phyloP scores from a whole-genome alignment of 2,113 vertebrate species.

The Equus quagga region DNA sequence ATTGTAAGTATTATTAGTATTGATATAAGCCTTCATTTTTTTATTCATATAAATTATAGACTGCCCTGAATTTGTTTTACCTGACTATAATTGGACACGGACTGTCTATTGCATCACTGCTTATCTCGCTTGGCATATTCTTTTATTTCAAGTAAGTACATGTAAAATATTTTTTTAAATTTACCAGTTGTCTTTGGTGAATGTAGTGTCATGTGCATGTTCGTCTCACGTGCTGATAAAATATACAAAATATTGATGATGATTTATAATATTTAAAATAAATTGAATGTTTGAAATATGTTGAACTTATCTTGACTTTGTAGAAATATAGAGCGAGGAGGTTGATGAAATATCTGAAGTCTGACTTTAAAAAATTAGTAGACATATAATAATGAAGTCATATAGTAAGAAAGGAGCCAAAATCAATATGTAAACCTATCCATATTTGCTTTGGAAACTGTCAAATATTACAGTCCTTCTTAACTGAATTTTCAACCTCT shows the following conservation, averaged over 20 bases:
- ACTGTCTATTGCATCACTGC: constrained; percentile 94
- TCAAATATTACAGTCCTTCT: background rate
- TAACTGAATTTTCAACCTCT: background rate
- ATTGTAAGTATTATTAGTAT: background rate
- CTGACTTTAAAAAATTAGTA: constrained; percentile 28
- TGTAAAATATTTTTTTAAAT: constrained; percentile 45
- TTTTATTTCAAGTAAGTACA: constrained; percentile 98
- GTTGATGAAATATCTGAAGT: background rate
- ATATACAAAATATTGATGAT: background rate
- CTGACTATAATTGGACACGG: constrained; percentile 98
- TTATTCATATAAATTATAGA: constrained; percentile 89
- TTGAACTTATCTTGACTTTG: constrained; percentile 16
- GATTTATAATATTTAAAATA: background rate
- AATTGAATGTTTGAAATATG: background rate
- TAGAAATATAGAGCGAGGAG: background rate
- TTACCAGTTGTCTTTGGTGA: background rate
- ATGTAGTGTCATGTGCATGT: background rate
- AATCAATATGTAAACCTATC: background rate
- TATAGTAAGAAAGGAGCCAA: background rate
- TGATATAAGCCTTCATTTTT: constrained; percentile 16
- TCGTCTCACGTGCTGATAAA: background rate
- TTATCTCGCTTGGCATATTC: constrained; percentile 97
- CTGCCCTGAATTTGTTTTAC: constrained; percentile 96
- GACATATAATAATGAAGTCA: background rate
- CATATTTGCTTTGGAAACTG: background rate